Evolutionary conservation across 2,797 vertebrate species (phyloP), one percentile per base, ranked within the genome.

Genomic region (Hoplostethus mediterraneus): DNA sequence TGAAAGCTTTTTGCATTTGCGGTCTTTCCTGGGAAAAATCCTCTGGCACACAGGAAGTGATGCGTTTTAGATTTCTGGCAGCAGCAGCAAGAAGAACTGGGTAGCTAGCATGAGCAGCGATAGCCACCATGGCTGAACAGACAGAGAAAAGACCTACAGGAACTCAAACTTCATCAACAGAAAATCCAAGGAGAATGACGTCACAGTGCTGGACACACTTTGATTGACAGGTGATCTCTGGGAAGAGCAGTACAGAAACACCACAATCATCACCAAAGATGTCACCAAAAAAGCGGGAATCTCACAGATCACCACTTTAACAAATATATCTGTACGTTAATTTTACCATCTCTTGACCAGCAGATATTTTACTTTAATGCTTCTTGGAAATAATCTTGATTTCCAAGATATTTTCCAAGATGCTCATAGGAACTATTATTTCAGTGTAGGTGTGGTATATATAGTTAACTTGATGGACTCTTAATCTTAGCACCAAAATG

Each of bases 321-420:
- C 42, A 47, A 16, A 31, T 31, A 28, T 48, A 25, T 61, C 42
- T 21, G 9, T 9, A 21, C 3, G 8, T 51, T 21, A 9, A 17
- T 25, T 88, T 84, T 75, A 71, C 55, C 25, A 48, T 63, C n/a
- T 68, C 59, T 30, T 66, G 38, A 58, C n/a, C 16, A 59, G 14
- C 36, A 5, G 21, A 54, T 14, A 16, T 65, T 73, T 76, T 30
- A 40, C 47, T 75, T n/a, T 42, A 72, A 25, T 42, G 33, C 17
- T 40, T 42, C 12, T 6, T 16, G 49, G 62, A 11, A 42, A 79
- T 66, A 40, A 77, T 66, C 45, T 66, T 33, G 49, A 33, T 66
- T 67, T 54, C 31, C 28, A 45, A 68, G 47, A 48, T 31, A 30
- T 16, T 52, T 13, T n/a, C 48, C 12, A 44, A 49, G 70, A 51